Evolutionary conservation across 2,888 invertebrate genomes (phyloP).

Genomic region (Fragum sueziense): DNA sequence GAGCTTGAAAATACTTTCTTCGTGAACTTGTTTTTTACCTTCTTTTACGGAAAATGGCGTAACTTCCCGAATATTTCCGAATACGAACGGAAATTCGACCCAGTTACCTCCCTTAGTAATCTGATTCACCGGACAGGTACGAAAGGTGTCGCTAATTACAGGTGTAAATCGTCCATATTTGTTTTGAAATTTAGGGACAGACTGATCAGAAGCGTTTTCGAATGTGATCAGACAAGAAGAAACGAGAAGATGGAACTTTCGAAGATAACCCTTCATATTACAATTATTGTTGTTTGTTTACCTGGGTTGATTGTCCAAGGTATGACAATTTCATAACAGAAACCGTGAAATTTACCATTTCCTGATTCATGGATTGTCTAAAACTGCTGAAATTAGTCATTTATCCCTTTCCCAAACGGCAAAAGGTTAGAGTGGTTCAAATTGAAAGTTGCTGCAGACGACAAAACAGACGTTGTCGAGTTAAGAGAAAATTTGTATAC

Average conservation of each 20-base stretch:
- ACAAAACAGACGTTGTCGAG: too few relatives aligned
- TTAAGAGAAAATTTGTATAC: too few relatives aligned
- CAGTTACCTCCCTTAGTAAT: neutral
- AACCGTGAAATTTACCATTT: neutral
- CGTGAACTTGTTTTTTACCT: neutral
- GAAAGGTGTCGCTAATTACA: constrained; percentile 44
- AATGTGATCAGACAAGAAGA: constrained; percentile 1
- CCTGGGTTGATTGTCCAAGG: neutral
- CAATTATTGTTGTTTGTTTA: neutral
- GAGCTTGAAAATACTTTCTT: neutral
- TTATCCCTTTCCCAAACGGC: too few relatives aligned
- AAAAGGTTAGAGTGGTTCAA: too few relatives aligned
- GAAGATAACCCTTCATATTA: neutral
- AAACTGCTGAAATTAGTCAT: too few relatives aligned
- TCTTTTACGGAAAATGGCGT: neutral
- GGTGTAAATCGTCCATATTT: constrained; percentile 50
- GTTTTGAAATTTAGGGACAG: constrained; percentile 25
- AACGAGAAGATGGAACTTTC: neutral
- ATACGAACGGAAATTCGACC: neutral
- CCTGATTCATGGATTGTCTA: too few relatives aligned
- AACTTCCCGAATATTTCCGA: neutral
- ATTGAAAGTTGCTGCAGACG: too few relatives aligned
- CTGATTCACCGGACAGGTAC: constrained; percentile 19
- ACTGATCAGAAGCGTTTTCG: neutral
- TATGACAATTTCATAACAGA: neutral